Evolutionary conservation across 92 coral and sea anemone genomes (phyloP), one percentile per base, ranked within the genome.

Genomic region (Desmophyllum pertusum): DNA sequence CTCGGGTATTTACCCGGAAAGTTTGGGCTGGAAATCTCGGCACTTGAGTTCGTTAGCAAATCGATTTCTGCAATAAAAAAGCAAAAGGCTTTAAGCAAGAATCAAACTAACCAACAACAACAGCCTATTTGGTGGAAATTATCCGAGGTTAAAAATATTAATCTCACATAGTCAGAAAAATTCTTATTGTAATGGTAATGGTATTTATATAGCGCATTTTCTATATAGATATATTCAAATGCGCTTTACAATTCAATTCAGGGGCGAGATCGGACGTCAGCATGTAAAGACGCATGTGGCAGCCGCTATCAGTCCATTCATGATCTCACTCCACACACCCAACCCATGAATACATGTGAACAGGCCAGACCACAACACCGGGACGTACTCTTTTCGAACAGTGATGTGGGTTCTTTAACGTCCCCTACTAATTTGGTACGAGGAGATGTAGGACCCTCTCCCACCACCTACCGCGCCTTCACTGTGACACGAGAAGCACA

Each of bases 1-100:
- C 70, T 70, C 29, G 86, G 86, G 57, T 82, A 82, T 71, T 25
- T 82, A 19, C 86, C 86, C 3, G 86, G 86, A 82, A 71, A 82
- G 10, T 52, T 53, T 25, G 86, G 78, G 36, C 86, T 82, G 5
- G 79, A 25, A 57, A 82, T 82, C 33, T 38, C 67, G 10, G 43
- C 79, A 31, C 39, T 70, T 40, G 86, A 71, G 6, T 35, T 55
- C 30, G 73, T 19, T 17, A 38, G n/a, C 79, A 82, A 36, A 31
- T 82, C 86, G 19, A 82, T 42, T 35, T 35, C 86, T 82, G 70
- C 76, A 80, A 80, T 3, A 35, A 23, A 38, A 80, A 36, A 35
- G 29, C 41, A 18, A 31, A 50, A 30, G 27, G 6, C 13, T 35
- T 14, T 53, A 18, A 48, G 7, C 6, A 67, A 48, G 27, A 37